Conservation (phyloP, 2,888 invertebrate genomes). For the Oscheius sp. region DNA sequence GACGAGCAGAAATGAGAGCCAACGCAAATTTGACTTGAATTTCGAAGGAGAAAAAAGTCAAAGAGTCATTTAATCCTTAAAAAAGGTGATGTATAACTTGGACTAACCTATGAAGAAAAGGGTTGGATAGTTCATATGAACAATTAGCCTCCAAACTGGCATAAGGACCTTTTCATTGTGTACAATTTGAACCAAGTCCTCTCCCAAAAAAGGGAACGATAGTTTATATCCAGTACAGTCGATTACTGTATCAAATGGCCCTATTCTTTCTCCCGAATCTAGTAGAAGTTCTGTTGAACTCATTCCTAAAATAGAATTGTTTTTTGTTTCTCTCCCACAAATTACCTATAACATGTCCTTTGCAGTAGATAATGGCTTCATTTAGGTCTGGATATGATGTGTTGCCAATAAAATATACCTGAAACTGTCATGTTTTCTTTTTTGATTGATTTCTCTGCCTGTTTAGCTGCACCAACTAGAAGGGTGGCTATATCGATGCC, state of each 20-base stretch:
- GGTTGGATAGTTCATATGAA: slow-evolving; percentile 15
- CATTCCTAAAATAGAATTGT: neutral
- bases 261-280: slow-evolving; percentile 17
- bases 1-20: neutral
- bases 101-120: slow-evolving; percentile 24
- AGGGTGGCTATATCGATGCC: slow-evolving; percentile 81
- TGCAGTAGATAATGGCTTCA: neutral
- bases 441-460: slow-evolving; percentile 20
- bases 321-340: neutral
- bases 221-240: slow-evolving; percentile 27
- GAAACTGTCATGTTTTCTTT: neutral
- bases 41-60: slow-evolving; percentile 13
- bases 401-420: slow-evolving; percentile 15
- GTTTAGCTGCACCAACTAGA: slow-evolving; percentile 69
- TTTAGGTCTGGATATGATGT: neutral
- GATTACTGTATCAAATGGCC: slow-evolving; percentile 9
- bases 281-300: neutral
- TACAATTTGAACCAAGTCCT: slow-evolving; percentile 4
- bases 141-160: slow-evolving; percentile 8
- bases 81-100: neutral
- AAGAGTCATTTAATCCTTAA: slow-evolving; percentile 44
- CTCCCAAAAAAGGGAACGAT: slow-evolving; percentile 13
- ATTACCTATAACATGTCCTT: slow-evolving; percentile 6
- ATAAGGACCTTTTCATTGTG: slow-evolving; percentile 1
- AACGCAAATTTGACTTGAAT: slow-evolving; percentile 17